Conservation (phyloP, 2,888 invertebrate species). For the Oxytorus armatus region DNA sequence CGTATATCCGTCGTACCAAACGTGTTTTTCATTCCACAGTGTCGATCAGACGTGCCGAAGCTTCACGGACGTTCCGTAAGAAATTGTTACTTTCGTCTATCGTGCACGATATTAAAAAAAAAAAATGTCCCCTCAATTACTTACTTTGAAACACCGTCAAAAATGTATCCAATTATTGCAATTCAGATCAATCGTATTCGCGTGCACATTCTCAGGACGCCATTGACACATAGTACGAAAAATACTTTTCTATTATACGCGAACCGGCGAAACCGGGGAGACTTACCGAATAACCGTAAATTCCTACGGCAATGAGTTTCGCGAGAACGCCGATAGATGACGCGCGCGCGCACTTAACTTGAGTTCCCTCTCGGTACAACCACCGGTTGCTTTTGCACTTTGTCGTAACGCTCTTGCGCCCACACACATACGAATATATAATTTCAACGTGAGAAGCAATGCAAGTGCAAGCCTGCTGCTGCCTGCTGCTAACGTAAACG, state of each 20-base stretch:
- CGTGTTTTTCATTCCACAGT: background rate
- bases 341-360: background rate
- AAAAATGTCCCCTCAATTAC: no score
- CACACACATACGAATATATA: slow-evolving; percentile 11
- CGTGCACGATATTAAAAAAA: no score
- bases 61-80: no score
- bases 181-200: slow-evolving; percentile 1
- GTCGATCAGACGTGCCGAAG: no score
- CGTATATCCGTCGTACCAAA: no score
- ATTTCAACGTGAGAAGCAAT: slow-evolving; percentile 55
- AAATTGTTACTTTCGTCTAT: no score
- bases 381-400: slow-evolving; percentile 60
- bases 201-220: slow-evolving; percentile 1
- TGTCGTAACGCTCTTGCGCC: background rate
- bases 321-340: slow-evolving; percentile 7
- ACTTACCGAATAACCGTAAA: background rate
- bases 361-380: slow-evolving; percentile 17
- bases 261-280: background rate
- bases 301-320: background rate
- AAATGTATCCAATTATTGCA: background rate
- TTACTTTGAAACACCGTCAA: background rate
- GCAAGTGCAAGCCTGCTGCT: no score
- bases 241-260: background rate
- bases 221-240: slow-evolving; percentile 24
- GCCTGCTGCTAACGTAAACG: slow-evolving; percentile 37